These are phyloP conservation scores for Hystrix brachyura DNA, from an alignment of 2,113 vertebrate genomes.

Conservation along the genomic window DNA sequence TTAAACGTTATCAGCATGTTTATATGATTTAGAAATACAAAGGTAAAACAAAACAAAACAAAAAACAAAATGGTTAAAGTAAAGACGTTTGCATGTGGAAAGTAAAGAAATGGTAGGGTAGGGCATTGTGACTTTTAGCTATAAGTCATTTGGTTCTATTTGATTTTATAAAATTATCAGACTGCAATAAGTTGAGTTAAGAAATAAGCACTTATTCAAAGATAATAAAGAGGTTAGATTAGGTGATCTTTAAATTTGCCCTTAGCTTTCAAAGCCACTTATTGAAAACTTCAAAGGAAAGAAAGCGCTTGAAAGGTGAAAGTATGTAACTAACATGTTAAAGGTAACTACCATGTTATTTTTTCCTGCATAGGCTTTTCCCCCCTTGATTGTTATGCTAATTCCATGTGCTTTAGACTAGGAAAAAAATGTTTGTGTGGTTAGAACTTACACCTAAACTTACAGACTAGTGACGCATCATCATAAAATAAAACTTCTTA, in stretches of 20 bases:
- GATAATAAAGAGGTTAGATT: neutral
- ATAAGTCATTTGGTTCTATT: neutral
- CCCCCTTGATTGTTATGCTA: neutral
- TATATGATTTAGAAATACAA: neutral
- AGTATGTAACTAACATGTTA: neutral
- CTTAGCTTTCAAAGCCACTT: neutral
- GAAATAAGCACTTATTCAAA: conserved; percentile 39
- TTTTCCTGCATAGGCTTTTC: neutral
- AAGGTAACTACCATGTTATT: neutral
- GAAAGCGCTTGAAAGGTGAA: neutral
- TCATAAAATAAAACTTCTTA: conserved; percentile 32
- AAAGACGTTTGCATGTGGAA: neutral
- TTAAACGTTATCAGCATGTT: neutral
- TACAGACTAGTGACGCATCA: neutral
- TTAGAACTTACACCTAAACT: neutral
- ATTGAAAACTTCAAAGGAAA: conserved; percentile 23
- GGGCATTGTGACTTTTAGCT: neutral
- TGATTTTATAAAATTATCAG: neutral
- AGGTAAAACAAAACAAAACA: neutral
- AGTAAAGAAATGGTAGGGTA: neutral
- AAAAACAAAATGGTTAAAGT: neutral
- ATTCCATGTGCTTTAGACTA: neutral
- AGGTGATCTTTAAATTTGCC: conserved; percentile 17
- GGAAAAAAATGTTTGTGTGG: neutral
- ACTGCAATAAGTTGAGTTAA: neutral